Conservation (phyloP, 2,797 vertebrate genomes). For the Poecilia picta region DNA sequence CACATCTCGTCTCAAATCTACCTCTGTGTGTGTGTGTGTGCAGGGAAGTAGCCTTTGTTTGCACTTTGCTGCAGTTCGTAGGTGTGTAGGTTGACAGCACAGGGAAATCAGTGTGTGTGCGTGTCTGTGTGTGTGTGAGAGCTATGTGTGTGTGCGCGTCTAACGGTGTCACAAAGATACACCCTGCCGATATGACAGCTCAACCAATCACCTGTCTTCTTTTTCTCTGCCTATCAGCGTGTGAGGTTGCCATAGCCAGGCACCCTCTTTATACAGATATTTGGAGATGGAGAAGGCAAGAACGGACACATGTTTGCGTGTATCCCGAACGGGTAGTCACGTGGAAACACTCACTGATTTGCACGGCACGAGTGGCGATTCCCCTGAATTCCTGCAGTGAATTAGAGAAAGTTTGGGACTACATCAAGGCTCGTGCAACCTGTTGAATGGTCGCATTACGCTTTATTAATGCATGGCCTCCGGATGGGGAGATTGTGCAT, state of each 20-base stretch:
- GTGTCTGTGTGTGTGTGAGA: constrained; percentile 25
- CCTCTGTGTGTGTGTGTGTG: constrained; percentile 35
- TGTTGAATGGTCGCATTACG: constrained; percentile 56
- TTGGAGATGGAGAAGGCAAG: constrained; percentile 80
- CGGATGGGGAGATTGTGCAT: constrained; percentile 1
- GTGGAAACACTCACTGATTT: constrained; percentile 11
- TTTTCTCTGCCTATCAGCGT: constrained; percentile 79
- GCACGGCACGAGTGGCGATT: constrained; percentile 1
- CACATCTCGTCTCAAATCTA: constrained; percentile 60
- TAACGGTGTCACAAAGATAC: constrained; percentile 72
- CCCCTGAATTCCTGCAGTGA: constrained; percentile 14
- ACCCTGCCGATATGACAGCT: constrained; percentile 79
- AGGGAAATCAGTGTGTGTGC: constrained; percentile 43
- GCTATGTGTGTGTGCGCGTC: constrained; percentile 27
- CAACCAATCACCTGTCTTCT: constrained; percentile 77
- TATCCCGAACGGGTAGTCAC: constrained; percentile 13
- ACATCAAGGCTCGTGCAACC: constrained; percentile 46
- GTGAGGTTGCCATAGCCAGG: constrained; percentile 77
- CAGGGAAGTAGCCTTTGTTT: constrained; percentile 70
- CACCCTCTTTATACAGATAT: constrained; percentile 81
- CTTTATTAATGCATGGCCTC: constrained; percentile 12
- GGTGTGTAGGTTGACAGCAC: constrained; percentile 67
- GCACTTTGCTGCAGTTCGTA: constrained; percentile 70
- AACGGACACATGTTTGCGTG: constrained; percentile 61
- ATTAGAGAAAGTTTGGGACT: constrained; percentile 32